Evolutionary conservation across 2,797 vertebrate genomes (phyloP).

Genomic region (Rachycentron canadum): DNA sequence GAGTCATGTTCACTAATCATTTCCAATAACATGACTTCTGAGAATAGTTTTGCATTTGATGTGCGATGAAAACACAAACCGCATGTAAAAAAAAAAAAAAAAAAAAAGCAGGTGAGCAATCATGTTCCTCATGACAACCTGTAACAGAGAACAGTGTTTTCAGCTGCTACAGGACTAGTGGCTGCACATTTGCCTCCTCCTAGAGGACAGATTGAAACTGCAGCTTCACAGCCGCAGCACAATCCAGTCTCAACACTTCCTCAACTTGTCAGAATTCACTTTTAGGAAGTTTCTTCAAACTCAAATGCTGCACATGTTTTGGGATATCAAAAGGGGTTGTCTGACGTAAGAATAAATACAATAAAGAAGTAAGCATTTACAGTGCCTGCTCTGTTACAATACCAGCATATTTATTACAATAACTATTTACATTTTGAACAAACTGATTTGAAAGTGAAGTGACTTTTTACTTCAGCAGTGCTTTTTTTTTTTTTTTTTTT

Average conservation of each 20-base stretch:
- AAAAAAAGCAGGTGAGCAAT: constrained; percentile 1
- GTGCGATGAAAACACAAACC: constrained; percentile 27
- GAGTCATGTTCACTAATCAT: constrained; percentile 23
- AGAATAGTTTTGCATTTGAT: constrained; percentile 33
- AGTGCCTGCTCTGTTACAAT: constrained; percentile 18
- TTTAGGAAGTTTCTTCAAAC: constrained; percentile 21
- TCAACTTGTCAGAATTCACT: constrained; percentile 1
- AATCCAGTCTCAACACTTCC: background rate
- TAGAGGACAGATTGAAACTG: constrained; percentile 63
- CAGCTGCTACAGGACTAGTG: constrained; percentile 25
- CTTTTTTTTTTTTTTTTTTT: background rate
- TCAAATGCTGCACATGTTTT: constrained; percentile 36
- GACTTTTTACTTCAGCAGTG: constrained; percentile 20
- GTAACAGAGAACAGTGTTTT: constrained; percentile 16
- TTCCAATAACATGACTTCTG: constrained; percentile 34
- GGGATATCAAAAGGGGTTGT: constrained; percentile 32
- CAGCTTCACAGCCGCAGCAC: constrained; percentile 19
- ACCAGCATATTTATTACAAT: constrained; percentile 37
- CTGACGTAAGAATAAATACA: constrained; percentile 31
- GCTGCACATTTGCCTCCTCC: constrained; percentile 72
- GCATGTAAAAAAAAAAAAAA: constrained; percentile 19
- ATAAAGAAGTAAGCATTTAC: constrained; percentile 41
- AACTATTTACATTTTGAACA: constrained; percentile 67
- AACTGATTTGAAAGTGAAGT: constrained; percentile 40
- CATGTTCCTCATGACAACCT: constrained; percentile 24